Evolutionary conservation across 2,113 vertebrate genomes (phyloP), one percentile per base, ranked within the genome.

Genomic region (Hyla sarda): DNA sequence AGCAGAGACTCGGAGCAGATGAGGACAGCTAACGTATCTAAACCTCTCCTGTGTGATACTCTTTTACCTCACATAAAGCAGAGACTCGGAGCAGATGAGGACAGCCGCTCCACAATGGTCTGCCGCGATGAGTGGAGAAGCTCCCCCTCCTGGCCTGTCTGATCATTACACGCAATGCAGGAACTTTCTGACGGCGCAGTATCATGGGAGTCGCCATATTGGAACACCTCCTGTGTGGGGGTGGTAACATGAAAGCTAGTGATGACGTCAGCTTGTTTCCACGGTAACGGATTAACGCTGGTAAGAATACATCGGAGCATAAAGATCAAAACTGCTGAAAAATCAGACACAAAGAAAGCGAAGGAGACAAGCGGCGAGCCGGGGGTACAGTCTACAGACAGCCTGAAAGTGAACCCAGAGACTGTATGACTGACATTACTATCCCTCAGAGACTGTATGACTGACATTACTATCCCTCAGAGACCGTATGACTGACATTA

Each of bases 321-420:
- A 1, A 41, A 17, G 30, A 54, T 10, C 5, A 12, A 72, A n/a
- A 34, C 14, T 2, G 11, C 13, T 0, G 28, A 72, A 10, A 83
- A n/a, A 45, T 10, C 41, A 82, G 60, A 82, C 60, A 82, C 60
- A 82, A 62, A 82, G 41, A 13, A 14, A 32, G 13, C n/a, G 56
- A 3, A 52, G 62, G 14, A 23, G 34, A 67, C 58, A 17, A n/a
- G 32, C 17, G 0, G 28, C 5, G 16, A 80, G 56, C 12, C n/a
- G 37, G 77, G 13, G 78, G 37, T 71, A 41, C 34, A 14, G 78
- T 45, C 34, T 37, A 6, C 14, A 50, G 45, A 76, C 25, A 50
- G 67, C n/a, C 71, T 41, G 25, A 14, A 4, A 16, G 14, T 52
- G 16, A 16, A 50, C 48, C 7, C 50, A 10, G 48, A 50, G 50